Percentiles rank a stretch among this genome's conserved stretches.
Evolutionary conservation across 1,140 invertebrate genomes (phyloP).

Genomic region (Chrysopa pallens): DNA sequence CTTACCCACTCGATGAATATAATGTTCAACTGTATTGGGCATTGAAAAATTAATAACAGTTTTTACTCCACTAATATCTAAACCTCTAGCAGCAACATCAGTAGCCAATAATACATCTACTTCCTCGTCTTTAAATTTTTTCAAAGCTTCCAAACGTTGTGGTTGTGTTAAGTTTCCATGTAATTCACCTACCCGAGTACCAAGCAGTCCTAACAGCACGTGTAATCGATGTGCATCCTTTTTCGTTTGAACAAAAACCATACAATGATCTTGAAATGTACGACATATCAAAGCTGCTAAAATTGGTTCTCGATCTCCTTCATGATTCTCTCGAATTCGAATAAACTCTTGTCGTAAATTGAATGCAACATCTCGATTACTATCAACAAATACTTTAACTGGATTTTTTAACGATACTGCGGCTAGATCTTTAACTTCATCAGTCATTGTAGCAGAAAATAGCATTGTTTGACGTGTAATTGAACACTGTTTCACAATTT

Average conservation of each 20-base stretch:
- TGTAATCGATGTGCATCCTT: slow-evolving; percentile 83
- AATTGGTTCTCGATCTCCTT: slow-evolving; percentile 81
- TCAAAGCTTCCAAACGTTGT: slow-evolving; percentile 75
- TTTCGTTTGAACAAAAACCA: slow-evolving; percentile 95
- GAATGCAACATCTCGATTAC: slow-evolving; percentile 87
- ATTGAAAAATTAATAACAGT: slow-evolving; percentile 95
- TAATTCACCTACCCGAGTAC: slow-evolving; percentile 55
- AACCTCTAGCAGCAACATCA: slow-evolving; percentile 88
- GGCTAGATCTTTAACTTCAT: slow-evolving; percentile 85
- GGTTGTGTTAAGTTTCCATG: slow-evolving; percentile 91
- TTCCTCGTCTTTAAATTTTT: slow-evolving; percentile 73
- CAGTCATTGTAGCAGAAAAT: slow-evolving; percentile 98
- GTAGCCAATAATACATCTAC: slow-evolving; percentile 88
- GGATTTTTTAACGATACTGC: slow-evolving; percentile 81
- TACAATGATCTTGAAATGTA: slow-evolving; percentile 81
- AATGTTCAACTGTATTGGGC: slow-evolving; percentile 86
- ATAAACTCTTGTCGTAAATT: slow-evolving; percentile 95
- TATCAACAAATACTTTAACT: slow-evolving; percentile 87
- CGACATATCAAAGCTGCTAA: slow-evolving; percentile 78
- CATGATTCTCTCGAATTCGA: slow-evolving; percentile 52
- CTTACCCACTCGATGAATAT: slow-evolving; percentile 63
- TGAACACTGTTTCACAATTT: slow-evolving; percentile 81
- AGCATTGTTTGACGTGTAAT: slow-evolving; percentile 90
- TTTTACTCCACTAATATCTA: slow-evolving; percentile 91
- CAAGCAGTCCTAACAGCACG: slow-evolving; percentile 62